These are phyloP conservation scores for Pteropus alecto DNA, from an alignment of 2,113 vertebrate species.

Conservation along the genomic window DNA sequence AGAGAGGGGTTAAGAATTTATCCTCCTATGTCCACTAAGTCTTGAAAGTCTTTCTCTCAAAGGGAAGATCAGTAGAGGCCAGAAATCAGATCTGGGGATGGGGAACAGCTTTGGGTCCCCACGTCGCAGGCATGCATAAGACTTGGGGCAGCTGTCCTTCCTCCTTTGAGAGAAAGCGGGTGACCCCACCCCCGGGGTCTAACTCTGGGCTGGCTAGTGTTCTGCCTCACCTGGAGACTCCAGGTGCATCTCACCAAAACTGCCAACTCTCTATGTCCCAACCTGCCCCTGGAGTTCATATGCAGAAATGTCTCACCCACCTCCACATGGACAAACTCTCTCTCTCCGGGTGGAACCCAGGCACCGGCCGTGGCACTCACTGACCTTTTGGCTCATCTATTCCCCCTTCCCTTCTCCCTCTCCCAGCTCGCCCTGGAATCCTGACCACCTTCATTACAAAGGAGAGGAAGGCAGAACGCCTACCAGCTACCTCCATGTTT, in stretches of 20 bases:
- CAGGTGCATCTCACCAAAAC: background rate
- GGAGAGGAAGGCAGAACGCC: background rate
- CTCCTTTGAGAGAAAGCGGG: background rate
- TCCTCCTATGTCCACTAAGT: background rate
- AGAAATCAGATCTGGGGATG: background rate
- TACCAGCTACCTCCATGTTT: background rate
- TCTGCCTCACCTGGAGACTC: background rate
- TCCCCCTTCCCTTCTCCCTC: background rate
- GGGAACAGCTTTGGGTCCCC: background rate
- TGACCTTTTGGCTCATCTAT: background rate
- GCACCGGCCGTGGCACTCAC: background rate
- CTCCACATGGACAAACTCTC: background rate
- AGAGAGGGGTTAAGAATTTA: background rate
- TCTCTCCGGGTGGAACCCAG: background rate
- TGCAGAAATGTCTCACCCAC: background rate
- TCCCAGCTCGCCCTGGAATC: background rate
- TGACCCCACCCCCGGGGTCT: background rate
- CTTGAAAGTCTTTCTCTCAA: background rate
- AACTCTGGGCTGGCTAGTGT: background rate
- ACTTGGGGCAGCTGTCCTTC: background rate
- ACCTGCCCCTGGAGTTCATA: background rate
- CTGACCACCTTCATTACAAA: background rate
- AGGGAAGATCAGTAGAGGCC: background rate
- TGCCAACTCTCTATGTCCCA: background rate
- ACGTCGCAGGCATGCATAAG: background rate